Percentiles rank a stretch among this genome's conserved stretches.
Conservation (phyloP, 2,113 vertebrate genomes). For the Strix aluco region DNA sequence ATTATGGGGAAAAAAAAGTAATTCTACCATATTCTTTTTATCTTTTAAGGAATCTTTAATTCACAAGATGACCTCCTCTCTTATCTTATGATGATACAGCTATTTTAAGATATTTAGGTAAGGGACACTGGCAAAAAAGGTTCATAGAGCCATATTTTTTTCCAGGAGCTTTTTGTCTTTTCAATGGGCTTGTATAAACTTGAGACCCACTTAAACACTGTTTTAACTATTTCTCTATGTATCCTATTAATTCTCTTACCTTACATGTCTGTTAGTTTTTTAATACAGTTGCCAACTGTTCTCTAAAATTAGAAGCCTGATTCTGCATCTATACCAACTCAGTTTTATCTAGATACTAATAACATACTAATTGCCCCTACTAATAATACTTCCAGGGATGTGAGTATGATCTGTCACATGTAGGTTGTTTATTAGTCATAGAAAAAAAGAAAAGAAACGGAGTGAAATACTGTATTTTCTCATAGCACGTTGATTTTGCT, state of each 20-base stretch:
- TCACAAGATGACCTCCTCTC: background rate
- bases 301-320: background rate
- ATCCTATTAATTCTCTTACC: background rate
- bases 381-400: background rate
- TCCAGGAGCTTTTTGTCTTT: background rate
- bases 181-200: background rate
- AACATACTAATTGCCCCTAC: background rate
- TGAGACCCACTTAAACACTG: background rate
- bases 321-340: background rate
- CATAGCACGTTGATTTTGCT: background rate
- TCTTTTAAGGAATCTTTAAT: background rate
- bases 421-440: background rate
- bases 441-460: background rate
- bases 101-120: background rate
- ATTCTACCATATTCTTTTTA: background rate
- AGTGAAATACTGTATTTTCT: background rate
- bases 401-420: background rate
- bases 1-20: background rate
- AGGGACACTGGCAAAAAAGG: background rate
- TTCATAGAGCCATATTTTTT: background rate
- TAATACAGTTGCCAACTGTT: background rate
- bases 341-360: background rate
- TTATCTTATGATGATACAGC: background rate
- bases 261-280: background rate
- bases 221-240: background rate